Conservation (phyloP, 2,113 vertebrate genomes). For the Raja brachyura region DNA sequence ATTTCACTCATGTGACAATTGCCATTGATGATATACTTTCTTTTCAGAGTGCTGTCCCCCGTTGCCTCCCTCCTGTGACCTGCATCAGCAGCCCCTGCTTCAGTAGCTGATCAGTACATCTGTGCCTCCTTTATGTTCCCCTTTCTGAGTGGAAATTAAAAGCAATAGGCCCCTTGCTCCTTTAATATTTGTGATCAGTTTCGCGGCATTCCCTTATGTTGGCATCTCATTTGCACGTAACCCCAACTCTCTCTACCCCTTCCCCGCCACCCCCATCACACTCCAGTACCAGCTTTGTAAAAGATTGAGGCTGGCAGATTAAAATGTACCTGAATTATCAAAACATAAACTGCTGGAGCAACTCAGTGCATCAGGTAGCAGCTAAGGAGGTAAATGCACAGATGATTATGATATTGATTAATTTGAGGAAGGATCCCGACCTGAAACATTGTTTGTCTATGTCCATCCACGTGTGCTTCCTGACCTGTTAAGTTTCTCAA, state of each 20-base stretch:
- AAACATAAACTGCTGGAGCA: no score
- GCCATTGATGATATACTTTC: slow-evolving; percentile 18
- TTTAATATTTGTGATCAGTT: not conserved
- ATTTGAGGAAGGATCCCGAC: no score
- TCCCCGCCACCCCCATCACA: no score
- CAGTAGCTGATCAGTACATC: not conserved
- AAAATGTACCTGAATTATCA: no score
- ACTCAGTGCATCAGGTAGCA: no score
- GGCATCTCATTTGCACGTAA: not conserved
- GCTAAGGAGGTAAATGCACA: no score
- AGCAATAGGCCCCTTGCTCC: not conserved
- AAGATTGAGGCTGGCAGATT: not conserved
- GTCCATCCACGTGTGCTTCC: no score
- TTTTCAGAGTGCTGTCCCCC: not conserved
- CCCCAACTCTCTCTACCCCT: no score
- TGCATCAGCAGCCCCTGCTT: not conserved
- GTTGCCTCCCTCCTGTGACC: slow-evolving; percentile 22
- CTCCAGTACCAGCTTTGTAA: not conserved
- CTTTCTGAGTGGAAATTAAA: slow-evolving; percentile 16
- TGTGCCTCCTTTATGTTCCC: slow-evolving; percentile 14
- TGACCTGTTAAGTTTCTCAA: no score
- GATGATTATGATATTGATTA: no score
- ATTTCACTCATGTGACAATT: slow-evolving; percentile 37
- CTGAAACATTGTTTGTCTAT: no score
- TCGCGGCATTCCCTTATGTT: slow-evolving; percentile 4